Conservation (phyloP, 2,888 invertebrate species). For the Brachyptera putata region DNA sequence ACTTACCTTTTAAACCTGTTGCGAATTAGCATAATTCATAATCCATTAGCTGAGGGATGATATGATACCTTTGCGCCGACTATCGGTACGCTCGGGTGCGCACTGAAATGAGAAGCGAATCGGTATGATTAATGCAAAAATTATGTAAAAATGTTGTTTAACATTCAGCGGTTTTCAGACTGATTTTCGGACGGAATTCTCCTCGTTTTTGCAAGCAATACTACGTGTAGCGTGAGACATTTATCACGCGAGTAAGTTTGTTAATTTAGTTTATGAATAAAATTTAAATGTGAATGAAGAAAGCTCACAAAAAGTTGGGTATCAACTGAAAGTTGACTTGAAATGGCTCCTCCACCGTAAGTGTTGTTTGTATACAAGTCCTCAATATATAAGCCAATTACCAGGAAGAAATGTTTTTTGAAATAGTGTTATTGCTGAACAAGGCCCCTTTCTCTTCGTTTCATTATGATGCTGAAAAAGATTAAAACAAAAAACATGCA, state of each 20-base stretch:
- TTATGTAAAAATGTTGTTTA: constrained; percentile 9
- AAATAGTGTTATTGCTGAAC: no score
- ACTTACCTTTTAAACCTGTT: constrained; percentile 9
- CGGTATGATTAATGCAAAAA: constrained; percentile 4
- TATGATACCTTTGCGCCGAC: background rate
- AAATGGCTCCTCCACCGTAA: no score
- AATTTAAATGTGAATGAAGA: background rate
- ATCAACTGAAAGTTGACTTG: no score
- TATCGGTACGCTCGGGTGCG: background rate
- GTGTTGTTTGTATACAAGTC: no score
- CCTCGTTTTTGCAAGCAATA: background rate
- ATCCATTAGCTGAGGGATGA: constrained; percentile 6
- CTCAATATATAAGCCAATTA: no score
- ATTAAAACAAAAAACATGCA: no score
- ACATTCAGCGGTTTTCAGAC: background rate
- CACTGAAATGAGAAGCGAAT: background rate
- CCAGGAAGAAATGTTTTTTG: no score
- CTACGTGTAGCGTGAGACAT: constrained; percentile 1
- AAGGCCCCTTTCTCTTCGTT: no score
- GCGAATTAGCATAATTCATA: constrained; percentile 11
- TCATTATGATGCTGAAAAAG: no score
- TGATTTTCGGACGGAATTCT: constrained; percentile 10
- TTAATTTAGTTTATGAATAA: background rate
- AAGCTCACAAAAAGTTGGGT: no score
- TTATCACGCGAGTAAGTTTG: background rate